phyloP scores from a whole-genome alignment of 2,797 vertebrate genomes.

The Smutsia gigantea region DNA sequence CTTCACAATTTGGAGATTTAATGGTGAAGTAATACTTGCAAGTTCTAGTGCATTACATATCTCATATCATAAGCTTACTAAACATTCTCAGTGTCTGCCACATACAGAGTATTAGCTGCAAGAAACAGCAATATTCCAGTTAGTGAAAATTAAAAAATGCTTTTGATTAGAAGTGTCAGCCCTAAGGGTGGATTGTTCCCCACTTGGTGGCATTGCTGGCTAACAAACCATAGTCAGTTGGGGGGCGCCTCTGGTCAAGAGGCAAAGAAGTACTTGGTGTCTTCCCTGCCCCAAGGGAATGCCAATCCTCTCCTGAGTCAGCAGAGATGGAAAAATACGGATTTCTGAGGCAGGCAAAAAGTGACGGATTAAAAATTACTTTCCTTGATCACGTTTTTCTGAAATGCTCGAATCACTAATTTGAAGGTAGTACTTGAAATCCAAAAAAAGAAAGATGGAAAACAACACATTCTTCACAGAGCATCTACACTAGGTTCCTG shows the following conservation, averaged over 20 bases:
- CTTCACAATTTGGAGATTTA: conserved; percentile 81
- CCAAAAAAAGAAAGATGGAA: not conserved
- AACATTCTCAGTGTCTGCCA: conserved; percentile 84
- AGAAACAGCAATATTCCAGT: conserved; percentile 82
- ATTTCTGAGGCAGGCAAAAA: not conserved
- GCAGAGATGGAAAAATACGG: not conserved
- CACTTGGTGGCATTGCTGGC: not conserved
- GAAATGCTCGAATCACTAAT: not conserved
- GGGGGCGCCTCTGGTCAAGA: not conserved
- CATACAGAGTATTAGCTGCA: conserved; percentile 83
- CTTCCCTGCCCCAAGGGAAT: not conserved
- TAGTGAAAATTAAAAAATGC: conserved; percentile 72
- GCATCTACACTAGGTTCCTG: not conserved
- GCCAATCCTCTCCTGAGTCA: not conserved
- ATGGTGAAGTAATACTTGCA: conserved; percentile 84
- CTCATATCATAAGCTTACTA: conserved; percentile 85
- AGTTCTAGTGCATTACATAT: conserved; percentile 85
- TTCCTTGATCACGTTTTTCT: not conserved
- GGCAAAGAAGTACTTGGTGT: not conserved
- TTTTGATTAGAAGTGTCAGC: conserved; percentile 71
- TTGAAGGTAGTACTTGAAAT: not conserved
- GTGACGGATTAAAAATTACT: not conserved
- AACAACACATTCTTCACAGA: too few species aligned
- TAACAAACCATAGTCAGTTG: not conserved
- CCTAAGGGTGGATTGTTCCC: conserved; percentile 12